Percentiles rank a stretch among this genome's conserved stretches.
Evolutionary conservation across 2,888 invertebrate genomes (phyloP).

Genomic region (Tipula vernalis): DNA sequence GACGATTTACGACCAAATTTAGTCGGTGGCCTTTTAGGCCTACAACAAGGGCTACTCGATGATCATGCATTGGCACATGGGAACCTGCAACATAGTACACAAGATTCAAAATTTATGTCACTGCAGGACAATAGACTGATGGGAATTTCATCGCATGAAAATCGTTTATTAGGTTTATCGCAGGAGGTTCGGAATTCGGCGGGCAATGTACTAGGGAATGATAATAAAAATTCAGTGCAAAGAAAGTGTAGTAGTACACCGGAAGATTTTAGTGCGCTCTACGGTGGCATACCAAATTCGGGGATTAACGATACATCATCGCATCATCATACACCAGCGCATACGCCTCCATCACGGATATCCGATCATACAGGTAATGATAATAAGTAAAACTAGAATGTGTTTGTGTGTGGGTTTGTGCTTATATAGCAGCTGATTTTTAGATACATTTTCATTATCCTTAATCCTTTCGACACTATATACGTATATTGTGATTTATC

Average conservation of each 20-base stretch:
- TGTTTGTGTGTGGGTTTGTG: not conserved
- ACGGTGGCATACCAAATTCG: slow-evolving; percentile 47
- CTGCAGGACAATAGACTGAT: slow-evolving; percentile 37
- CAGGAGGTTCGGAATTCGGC: not conserved
- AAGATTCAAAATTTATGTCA: slow-evolving; percentile 38
- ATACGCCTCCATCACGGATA: slow-evolving; percentile 52
- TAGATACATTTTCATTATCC: not conserved
- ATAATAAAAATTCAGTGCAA: slow-evolving; percentile 34
- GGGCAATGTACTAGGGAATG: slow-evolving; percentile 11
- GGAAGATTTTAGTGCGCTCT: slow-evolving; percentile 80
- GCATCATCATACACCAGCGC: slow-evolving; percentile 52
- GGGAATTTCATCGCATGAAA: slow-evolving; percentile 34
- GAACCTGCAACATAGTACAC: slow-evolving; percentile 36
- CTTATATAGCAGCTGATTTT: not conserved
- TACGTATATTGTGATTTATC: not conserved
- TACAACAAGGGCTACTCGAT: slow-evolving; percentile 64
- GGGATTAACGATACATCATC: slow-evolving; percentile 38
- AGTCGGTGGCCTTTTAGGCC: slow-evolving; percentile 63
- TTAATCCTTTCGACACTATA: not conserved
- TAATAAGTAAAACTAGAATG: not conserved
- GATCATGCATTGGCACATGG: slow-evolving; percentile 50
- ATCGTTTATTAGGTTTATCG: slow-evolving; percentile 32
- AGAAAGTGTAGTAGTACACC: slow-evolving; percentile 73
- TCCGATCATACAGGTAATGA: slow-evolving; percentile 36
- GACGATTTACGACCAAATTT: slow-evolving; percentile 75